A percentile compares a stretch with the other conserved stretches of the same genome.
These are phyloP conservation scores for Morpho helenor DNA, from an alignment of 2,888 invertebrate genomes.

Conservation along the genomic window DNA sequence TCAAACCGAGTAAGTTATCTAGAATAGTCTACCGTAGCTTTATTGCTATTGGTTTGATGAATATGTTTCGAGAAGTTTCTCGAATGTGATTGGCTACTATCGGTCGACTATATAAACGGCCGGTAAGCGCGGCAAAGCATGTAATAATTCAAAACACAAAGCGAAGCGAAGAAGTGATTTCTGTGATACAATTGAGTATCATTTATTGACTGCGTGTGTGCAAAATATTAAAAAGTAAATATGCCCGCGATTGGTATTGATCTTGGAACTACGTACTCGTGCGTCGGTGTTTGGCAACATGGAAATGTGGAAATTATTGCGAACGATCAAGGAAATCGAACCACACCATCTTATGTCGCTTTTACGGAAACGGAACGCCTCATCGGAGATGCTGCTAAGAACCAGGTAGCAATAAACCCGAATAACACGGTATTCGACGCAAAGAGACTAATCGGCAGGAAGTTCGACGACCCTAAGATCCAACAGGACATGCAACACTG, in stretches of 20 bases:
- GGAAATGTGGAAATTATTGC: slow-evolving; percentile 91
- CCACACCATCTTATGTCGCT: slow-evolving; percentile 92
- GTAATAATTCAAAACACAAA: slow-evolving; percentile 57
- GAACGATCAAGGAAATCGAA: slow-evolving; percentile 93
- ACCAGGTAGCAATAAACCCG: slow-evolving; percentile 89
- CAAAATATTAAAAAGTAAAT: slow-evolving; percentile 23
- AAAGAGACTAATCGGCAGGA: slow-evolving; percentile 89
- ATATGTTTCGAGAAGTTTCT: slow-evolving; percentile 48
- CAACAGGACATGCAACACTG: slow-evolving; percentile 90
- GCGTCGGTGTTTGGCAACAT: slow-evolving; percentile 91
- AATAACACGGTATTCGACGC: slow-evolving; percentile 87
- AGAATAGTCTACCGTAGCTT: slow-evolving; percentile 39
- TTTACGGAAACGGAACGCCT: slow-evolving; percentile 91
- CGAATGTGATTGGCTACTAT: slow-evolving; percentile 39
- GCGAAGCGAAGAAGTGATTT: slow-evolving; percentile 35
- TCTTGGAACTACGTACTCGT: slow-evolving; percentile 93
- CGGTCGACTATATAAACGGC: slow-evolving; percentile 41
- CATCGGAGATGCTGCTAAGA: slow-evolving; percentile 93
- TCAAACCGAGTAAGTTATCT: slow-evolving; percentile 29
- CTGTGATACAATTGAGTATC: slow-evolving; percentile 27
- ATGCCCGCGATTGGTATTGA: slow-evolving; percentile 77
- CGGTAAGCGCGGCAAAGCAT: slow-evolving; percentile 50
- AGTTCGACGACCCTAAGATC: slow-evolving; percentile 86
- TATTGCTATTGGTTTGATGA: slow-evolving; percentile 41
- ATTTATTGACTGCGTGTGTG: slow-evolving; percentile 11